Evolutionary conservation across 2,113 vertebrate species (phyloP), one percentile per base, ranked within the genome.

Genomic region (Semnornis frantzii): DNA sequence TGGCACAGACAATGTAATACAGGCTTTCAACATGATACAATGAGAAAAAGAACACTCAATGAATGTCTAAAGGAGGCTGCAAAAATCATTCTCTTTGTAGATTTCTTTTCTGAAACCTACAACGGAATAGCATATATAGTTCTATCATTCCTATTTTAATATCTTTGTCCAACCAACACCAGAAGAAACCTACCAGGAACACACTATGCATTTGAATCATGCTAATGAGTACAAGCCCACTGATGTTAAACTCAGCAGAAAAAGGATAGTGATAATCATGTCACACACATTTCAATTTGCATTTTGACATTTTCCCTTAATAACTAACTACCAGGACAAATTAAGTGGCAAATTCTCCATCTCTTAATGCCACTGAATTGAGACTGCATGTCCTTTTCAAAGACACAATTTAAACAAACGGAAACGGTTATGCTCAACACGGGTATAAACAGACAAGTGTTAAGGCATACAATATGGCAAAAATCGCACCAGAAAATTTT

Each of bases 71-170:
- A 80, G 21, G 27, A 69, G 48, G 48, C 0, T 68, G 48, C n/a
- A 93, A 58, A 77, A 93, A 30, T 12, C 85, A 84, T 64, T 90
- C 65, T 57, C 79, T 74, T 78, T 91, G 68, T 15, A 46, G 30
- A 44, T 15, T 60, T 37, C 54, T 78, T 25, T 73, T 60, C 44
- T 59, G 69, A 87, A 87, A 73, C 24, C 60, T 57, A 33, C 17
- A 31, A 57, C 1, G 0, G 55, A 69, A 87, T 4, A 1, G 0
- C 7, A 8, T 1, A 82, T 2, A 46, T 25, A 52, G 24, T 23
- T 72, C 48, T 4, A 74, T 25, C 5, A 1, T 16, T 92, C 77
- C 37, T 34, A 18, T 60, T 48, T 77, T 28, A 73, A 81, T 63
- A 55, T 83, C 69, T 46, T 31, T 30, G 76, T 76, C 82, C 81